Evolutionary conservation across 2,113 vertebrate species (phyloP).

Genomic region (Nerophis ophidion): DNA sequence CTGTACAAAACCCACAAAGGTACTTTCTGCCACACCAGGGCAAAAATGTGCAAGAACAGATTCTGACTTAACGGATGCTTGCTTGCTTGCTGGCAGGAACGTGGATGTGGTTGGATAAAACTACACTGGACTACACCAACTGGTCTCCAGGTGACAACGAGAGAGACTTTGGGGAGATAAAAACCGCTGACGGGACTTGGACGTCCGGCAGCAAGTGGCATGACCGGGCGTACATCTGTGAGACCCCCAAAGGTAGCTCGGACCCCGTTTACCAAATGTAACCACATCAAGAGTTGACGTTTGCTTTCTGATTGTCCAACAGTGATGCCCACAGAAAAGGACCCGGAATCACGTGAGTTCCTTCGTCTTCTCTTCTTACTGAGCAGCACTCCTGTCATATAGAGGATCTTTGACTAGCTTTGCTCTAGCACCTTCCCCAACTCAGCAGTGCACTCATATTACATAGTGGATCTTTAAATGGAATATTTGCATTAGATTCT

Average conservation of each 20-base stretch:
- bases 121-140: conserved; percentile 79
- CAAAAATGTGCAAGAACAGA: neutral
- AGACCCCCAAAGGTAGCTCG: conserved; percentile 82
- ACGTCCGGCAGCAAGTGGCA: conserved; percentile 72
- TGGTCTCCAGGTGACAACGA: conserved; percentile 75
- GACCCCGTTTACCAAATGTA: neutral
- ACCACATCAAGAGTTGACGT: neutral
- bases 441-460: too few species aligned
- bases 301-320: neutral
- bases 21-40: conserved; percentile 7
- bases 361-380: neutral
- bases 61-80: conserved; percentile 1
- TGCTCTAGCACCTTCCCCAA: too few species aligned
- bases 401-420: too few species aligned
- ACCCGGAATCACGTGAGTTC: conserved; percentile 34
- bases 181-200: conserved; percentile 73
- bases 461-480: too few species aligned
- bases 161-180: conserved; percentile 54
- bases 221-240: conserved; percentile 79
- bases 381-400: too few species aligned
- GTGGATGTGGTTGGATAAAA: conserved; percentile 84
- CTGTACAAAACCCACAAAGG: conserved; percentile 56
- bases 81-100: conserved; percentile 59
- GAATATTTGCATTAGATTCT: too few species aligned
- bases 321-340: conserved; percentile 9